Evolutionary conservation across 2,888 invertebrate genomes (phyloP).

Genomic region (Ernsta delagoae): DNA sequence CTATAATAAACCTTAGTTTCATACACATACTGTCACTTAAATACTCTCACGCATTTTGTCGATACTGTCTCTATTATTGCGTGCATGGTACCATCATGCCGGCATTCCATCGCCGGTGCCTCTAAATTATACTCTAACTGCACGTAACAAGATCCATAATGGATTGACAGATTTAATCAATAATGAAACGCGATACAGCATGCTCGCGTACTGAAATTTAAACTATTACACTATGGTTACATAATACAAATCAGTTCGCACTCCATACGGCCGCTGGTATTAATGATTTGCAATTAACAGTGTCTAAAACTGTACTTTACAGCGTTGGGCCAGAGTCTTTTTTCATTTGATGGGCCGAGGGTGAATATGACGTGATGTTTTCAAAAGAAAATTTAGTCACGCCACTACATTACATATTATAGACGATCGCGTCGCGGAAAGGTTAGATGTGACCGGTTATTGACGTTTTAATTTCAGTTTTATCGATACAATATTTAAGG

Average conservation of each 20-base stretch:
- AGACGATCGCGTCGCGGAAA: slow-evolving; percentile 46
- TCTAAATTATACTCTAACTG: slow-evolving; percentile 60
- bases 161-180: slow-evolving; percentile 60
- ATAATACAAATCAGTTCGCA: slow-evolving; percentile 61
- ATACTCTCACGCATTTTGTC: background rate
- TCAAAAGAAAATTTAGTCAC: slow-evolving; percentile 70
- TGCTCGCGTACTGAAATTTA: slow-evolving; percentile 58
- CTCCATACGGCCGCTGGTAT: slow-evolving; percentile 51
- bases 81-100: slow-evolving; percentile 51
- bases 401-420: slow-evolving; percentile 61
- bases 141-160: slow-evolving; percentile 61
- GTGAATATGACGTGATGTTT: slow-evolving; percentile 60
- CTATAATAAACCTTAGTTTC: background rate
- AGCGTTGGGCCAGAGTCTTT: slow-evolving; percentile 54
- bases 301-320: slow-evolving; percentile 60
- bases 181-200: slow-evolving; percentile 71
- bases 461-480: slow-evolving; percentile 48
- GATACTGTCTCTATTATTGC: background rate
- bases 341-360: slow-evolving; percentile 51
- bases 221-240: slow-evolving; percentile 49
- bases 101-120: slow-evolving; percentile 61
- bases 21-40: background rate
- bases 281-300: slow-evolving; percentile 63
- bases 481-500: slow-evolving; percentile 14
- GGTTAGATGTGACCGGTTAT: slow-evolving; percentile 44